Conservation (phyloP, 2,888 invertebrate genomes). For the Polyploca ridens region DNA sequence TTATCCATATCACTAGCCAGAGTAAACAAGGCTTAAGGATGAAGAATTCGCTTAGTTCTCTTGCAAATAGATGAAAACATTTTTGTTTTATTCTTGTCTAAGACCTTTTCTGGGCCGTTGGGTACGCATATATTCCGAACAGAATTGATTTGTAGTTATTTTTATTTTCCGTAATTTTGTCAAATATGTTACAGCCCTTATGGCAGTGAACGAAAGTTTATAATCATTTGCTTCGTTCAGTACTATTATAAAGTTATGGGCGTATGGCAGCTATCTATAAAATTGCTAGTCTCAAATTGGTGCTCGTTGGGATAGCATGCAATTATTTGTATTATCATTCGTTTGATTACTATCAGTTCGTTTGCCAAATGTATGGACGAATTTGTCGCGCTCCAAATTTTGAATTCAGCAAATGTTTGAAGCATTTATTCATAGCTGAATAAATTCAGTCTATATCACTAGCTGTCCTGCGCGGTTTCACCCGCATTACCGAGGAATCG, state of each 20-base stretch:
- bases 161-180: slow-evolving; percentile 30
- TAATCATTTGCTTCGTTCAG: background rate
- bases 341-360: slow-evolving; percentile 1
- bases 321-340: slow-evolving; percentile 2
- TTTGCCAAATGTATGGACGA: slow-evolving; percentile 11
- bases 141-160: slow-evolving; percentile 51
- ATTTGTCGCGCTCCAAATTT: background rate
- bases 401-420: background rate
- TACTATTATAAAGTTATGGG: slow-evolving; percentile 10
- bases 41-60: slow-evolving; percentile 61
- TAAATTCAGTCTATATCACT: no score
- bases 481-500: no score
- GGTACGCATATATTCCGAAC: slow-evolving; percentile 44
- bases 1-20: slow-evolving; percentile 18
- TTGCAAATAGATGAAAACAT: slow-evolving; percentile 62
- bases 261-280: slow-evolving; percentile 21
- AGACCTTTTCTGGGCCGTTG: slow-evolving; percentile 53
- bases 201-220: background rate
- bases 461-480: no score
- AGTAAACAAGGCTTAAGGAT: slow-evolving; percentile 51
- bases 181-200: slow-evolving; percentile 19
- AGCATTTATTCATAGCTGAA: background rate
- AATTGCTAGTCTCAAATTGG: slow-evolving; percentile 24
- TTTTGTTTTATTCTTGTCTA: slow-evolving; percentile 56
- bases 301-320: background rate